A percentile compares a stretch with the other conserved stretches of the same genome.
Conservation (phyloP, 2,888 invertebrate species). For the Camptogramma bilineatum region DNA sequence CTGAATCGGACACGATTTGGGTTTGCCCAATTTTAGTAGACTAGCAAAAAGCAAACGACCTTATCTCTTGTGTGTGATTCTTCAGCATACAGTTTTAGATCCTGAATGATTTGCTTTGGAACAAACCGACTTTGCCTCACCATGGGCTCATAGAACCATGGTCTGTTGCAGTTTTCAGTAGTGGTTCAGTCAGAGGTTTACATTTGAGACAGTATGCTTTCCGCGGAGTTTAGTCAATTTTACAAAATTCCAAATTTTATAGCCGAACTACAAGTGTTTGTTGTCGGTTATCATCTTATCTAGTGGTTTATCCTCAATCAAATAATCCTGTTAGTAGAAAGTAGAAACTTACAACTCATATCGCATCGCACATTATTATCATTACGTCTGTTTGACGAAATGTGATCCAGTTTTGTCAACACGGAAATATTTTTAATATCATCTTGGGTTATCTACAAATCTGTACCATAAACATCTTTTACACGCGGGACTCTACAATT, state of each 20-base stretch:
- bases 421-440: slow-evolving; percentile 14
- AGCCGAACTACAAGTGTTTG: background rate
- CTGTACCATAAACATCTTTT: no score
- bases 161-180: no score
- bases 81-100: no score
- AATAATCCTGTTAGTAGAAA: slow-evolving; percentile 3
- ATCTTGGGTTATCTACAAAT: background rate
- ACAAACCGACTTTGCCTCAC: no score
- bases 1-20: slow-evolving; percentile 29
- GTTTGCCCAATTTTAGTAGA: slow-evolving; percentile 5
- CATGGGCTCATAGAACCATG: no score
- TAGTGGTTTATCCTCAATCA: slow-evolving; percentile 2
- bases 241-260: background rate
- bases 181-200: no score
- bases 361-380: background rate
- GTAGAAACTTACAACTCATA: background rate
- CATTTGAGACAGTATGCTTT: background rate
- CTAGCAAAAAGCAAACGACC: background rate
- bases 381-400: slow-evolving; percentile 7
- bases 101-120: no score
- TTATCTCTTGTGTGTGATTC: background rate
- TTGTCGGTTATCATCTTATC: background rate
- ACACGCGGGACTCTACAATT: background rate
- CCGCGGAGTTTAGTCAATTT: background rate
- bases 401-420: slow-evolving; percentile 15